Percentiles rank a stretch among this genome's conserved stretches.
These are phyloP conservation scores for Hemiprocne comata DNA, from an alignment of 2,113 vertebrate genomes.

Conservation along the genomic window DNA sequence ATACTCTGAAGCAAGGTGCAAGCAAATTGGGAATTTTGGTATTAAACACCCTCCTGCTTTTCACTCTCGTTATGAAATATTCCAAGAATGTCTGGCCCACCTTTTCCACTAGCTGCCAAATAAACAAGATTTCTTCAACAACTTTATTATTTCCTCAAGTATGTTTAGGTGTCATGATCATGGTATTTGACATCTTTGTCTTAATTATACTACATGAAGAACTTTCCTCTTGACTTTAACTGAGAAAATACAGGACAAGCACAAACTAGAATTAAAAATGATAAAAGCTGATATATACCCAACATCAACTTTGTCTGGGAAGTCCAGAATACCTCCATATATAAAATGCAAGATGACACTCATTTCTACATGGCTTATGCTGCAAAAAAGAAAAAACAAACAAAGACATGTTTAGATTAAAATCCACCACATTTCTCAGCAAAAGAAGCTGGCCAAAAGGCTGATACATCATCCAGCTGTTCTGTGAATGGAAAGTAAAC, in stretches of 20 bases:
- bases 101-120: background rate
- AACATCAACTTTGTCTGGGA: constrained; percentile 84
- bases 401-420: background rate
- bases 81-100: background rate
- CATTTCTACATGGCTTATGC: constrained; percentile 88
- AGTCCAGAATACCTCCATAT: constrained; percentile 90
- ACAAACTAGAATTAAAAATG: background rate
- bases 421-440: background rate
- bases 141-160: background rate
- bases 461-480: background rate
- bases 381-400: constrained; percentile 70
- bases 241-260: background rate
- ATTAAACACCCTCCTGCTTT: background rate
- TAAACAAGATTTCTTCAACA: background rate
- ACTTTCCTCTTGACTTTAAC: constrained; percentile 4
- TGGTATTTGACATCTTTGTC: background rate
- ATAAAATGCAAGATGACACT: constrained; percentile 89
- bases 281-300: constrained; percentile 80
- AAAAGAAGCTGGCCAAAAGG: background rate
- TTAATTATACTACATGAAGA: background rate
- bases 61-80: background rate
- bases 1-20: background rate
- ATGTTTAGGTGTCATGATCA: constrained; percentile 6
- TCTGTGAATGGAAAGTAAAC: background rate
- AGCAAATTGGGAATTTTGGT: background rate